These are phyloP conservation scores for Rutilus rutilus DNA, from an alignment of 2,113 vertebrate species.

Conservation along the genomic window DNA sequence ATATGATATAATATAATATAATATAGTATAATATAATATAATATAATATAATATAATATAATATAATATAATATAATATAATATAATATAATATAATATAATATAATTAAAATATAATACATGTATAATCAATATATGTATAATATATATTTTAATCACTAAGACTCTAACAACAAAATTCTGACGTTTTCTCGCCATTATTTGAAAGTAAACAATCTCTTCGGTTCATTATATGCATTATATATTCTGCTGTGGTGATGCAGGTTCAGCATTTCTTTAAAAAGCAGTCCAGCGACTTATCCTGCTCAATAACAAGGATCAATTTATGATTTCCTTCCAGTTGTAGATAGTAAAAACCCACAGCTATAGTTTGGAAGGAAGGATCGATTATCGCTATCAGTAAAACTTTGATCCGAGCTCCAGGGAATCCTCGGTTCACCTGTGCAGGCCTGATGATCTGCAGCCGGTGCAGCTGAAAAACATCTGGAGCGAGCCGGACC, in stretches of 20 bases:
- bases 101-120: no score
- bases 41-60: no score
- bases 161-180: no score
- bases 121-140: no score
- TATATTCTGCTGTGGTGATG: not conserved
- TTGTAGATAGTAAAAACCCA: not conserved
- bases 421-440: constrained; percentile 26
- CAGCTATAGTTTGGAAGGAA: not conserved
- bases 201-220: not conserved
- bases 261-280: not conserved
- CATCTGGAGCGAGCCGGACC: constrained; percentile 75
- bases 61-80: no score
- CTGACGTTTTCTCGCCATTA: not conserved
- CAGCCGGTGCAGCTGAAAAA: constrained; percentile 72
- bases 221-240: not conserved
- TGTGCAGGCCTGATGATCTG: constrained; percentile 30
- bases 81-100: no score
- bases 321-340: not conserved
- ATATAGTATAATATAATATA: no score
- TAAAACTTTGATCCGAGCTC: constrained; percentile 21
- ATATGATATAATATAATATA: no score
- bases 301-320: not conserved
- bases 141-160: no score
- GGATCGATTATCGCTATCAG: not conserved
- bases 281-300: not conserved